Evolutionary conservation across 2,888 invertebrate genomes (phyloP), one percentile per base, ranked within the genome.

Genomic region (Drosophila kokeensis): DNA sequence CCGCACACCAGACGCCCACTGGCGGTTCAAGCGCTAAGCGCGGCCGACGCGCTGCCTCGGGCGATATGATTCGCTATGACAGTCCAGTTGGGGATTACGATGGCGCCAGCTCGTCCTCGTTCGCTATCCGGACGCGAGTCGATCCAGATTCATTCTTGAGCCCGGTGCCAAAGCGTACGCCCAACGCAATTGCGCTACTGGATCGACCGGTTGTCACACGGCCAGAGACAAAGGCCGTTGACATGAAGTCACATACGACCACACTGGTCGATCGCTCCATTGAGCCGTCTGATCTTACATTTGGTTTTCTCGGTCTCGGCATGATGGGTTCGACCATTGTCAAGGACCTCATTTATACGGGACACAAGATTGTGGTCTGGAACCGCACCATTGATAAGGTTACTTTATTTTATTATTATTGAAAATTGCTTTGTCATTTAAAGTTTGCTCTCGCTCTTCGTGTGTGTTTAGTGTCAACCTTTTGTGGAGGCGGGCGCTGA

Each of bases 271-370:
- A 96, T 89, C 98, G 97, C 93, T 96, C 97, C 82, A 97, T 98
- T 79, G 95, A 95, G 73, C 96, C 99, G 1, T 97, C 98, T 29
- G 95, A 95, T 78, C 95, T 97, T 93, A 97, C 96, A 91, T 98
- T 99, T 92, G 99, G 99, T 34, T 99, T 99, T 94, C 95, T 99
- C 34, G 99, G 99, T 0, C 95, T 99, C 38, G 99, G 99, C 66
- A 97, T 97, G 91, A 99, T 99, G 97, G 99, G 99, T 58, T 96
- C 97, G 71, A 98, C 98, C 32, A 97, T 99, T 91, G 98, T 99
- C 24, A 98, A 98, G 94, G 99, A 99, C 93, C 95, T 99, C 62
- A 95, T 99, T 89, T 96, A 97, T 93, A 98, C 98, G 6, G 98
- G 98, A 0, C 99, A 99, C 92, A 96, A 96, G 91, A 98, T 99